phyloP scores from a whole-genome alignment of 1,140 invertebrate species.

The Chlorops oryzae region DNA sequence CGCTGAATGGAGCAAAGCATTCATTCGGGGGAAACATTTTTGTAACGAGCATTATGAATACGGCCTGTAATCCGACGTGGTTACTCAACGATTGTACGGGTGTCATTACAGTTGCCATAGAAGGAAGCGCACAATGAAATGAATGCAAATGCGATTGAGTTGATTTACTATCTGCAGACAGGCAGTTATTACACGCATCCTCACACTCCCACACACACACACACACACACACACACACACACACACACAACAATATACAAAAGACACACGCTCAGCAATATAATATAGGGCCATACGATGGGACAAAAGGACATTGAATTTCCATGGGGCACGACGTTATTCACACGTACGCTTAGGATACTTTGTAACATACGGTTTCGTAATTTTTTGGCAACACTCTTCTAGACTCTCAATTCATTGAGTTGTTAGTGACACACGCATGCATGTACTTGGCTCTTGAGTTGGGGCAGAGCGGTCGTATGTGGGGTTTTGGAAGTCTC shows the following conservation, averaged over 20 bases:
- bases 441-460: no score
- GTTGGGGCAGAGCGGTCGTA: no score
- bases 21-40: constrained; percentile 16
- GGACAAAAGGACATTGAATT: constrained; percentile 4
- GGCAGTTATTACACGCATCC: constrained; percentile 32
- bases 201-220: constrained; percentile 9
- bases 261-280: not conserved
- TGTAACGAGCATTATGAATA: constrained; percentile 19
- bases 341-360: not conserved
- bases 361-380: no score
- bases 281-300: constrained; percentile 1
- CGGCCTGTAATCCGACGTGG: constrained; percentile 14
- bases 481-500: constrained; percentile 1
- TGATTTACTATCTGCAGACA: constrained; percentile 45
- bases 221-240: not conserved
- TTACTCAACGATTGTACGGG: not conserved
- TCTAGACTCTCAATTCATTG: no score
- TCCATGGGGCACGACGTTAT: not conserved
- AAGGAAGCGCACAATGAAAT: constrained; percentile 22
- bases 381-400: no score
- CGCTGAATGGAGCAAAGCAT: not conserved
- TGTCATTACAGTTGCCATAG: not conserved
- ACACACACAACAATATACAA: not conserved
- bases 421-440: no score
- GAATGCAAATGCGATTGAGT: constrained; percentile 23